phyloP scores from a whole-genome alignment of 2,797 vertebrate genomes.

The Falco naumanni region DNA sequence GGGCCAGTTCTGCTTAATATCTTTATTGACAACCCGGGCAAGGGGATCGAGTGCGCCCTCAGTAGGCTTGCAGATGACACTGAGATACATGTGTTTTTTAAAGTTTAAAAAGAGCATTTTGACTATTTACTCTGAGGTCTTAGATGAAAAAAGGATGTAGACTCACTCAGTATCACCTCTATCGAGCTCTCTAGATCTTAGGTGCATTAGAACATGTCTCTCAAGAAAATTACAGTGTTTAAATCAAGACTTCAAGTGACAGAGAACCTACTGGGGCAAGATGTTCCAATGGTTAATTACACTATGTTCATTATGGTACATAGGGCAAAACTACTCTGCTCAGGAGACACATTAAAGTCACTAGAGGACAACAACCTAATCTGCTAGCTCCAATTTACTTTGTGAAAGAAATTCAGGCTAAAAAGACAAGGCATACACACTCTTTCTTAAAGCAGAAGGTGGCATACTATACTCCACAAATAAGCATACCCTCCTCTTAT shows the following conservation, averaged over 20 bases:
- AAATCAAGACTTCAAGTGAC: slow-evolving; percentile 66
- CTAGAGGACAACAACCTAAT: slow-evolving; percentile 58
- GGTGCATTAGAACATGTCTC: background rate
- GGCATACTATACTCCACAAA: background rate
- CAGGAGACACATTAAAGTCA: slow-evolving; percentile 52
- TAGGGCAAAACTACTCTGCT: slow-evolving; percentile 56
- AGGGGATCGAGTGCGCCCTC: no score
- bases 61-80: no score
- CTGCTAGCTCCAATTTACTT: slow-evolving; percentile 18
- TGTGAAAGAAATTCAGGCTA: slow-evolving; percentile 23
- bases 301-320: slow-evolving; percentile 36
- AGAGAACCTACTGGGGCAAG: slow-evolving; percentile 59
- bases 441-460: background rate
- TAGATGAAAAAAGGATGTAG: background rate
- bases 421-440: background rate
- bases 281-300: slow-evolving; percentile 61
- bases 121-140: background rate
- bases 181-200: background rate
- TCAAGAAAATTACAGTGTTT: slow-evolving; percentile 31
- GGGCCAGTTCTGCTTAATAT: no score
- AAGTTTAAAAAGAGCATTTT: background rate
- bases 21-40: no score
- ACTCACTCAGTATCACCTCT: background rate
- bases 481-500: background rate
- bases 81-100: background rate